These are phyloP conservation scores for Cerceris ruficornis DNA, from an alignment of 2,888 invertebrate species.

Conservation along the genomic window DNA sequence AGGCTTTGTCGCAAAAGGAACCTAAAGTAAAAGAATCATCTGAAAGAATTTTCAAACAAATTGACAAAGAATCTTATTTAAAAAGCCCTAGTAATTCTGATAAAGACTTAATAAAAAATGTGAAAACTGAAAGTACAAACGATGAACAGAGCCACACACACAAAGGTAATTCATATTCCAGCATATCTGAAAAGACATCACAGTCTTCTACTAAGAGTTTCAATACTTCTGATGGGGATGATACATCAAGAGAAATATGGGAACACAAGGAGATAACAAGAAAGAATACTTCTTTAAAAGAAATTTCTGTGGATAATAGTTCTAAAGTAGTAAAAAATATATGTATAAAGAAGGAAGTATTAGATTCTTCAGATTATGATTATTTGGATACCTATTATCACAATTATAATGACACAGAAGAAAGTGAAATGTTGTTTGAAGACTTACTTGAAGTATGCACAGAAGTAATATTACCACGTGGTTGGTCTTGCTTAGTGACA, in stretches of 20 bases:
- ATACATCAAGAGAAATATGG: slow-evolving; percentile 20
- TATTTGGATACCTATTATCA: slow-evolving; percentile 15
- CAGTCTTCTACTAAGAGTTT: slow-evolving; percentile 21
- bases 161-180: background rate
- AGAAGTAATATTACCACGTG: slow-evolving; percentile 73
- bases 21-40: slow-evolving; percentile 1
- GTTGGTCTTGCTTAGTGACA: slow-evolving; percentile 76
- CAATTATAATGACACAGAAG: slow-evolving; percentile 20
- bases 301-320: slow-evolving; percentile 12
- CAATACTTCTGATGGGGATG: slow-evolving; percentile 13
- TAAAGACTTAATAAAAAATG: background rate
- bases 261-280: background rate
- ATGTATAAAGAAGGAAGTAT: slow-evolving; percentile 23
- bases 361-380: slow-evolving; percentile 27
- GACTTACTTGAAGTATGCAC: slow-evolving; percentile 77
- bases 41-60: slow-evolving; percentile 7
- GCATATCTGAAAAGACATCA: background rate
- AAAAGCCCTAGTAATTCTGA: background rate
- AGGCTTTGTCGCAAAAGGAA: background rate
- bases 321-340: slow-evolving; percentile 21
- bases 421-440: slow-evolving; percentile 71
- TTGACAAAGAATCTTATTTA: background rate
- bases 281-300: background rate
- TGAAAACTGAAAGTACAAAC: background rate
- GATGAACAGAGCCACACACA: slow-evolving; percentile 3